phyloP scores from a whole-genome alignment of 2,797 vertebrate genomes.

The Lacerta agilis region DNA sequence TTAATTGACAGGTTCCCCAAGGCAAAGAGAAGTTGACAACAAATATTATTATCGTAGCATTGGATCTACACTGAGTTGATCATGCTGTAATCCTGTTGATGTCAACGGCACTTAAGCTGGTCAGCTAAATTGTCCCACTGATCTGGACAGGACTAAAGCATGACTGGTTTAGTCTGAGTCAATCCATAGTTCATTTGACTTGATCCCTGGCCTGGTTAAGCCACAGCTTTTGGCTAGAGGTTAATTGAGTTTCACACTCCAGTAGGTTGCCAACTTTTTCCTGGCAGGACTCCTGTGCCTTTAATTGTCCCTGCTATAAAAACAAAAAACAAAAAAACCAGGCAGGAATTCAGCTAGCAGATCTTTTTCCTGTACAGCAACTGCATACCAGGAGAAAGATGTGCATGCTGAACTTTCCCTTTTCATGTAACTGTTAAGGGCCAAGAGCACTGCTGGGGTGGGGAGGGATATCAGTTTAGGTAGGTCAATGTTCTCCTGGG shows the following conservation, averaged over 20 bases:
- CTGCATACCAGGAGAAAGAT: not conserved
- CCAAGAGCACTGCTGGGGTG: not conserved
- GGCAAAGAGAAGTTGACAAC: slow-evolving; percentile 65
- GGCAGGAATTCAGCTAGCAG: not conserved
- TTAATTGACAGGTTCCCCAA: slow-evolving; percentile 67
- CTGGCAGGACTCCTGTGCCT: not conserved
- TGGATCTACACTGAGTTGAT: slow-evolving; percentile 15
- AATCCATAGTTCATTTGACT: not conserved
- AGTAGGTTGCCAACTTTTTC: not conserved
- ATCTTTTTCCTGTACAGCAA: not conserved
- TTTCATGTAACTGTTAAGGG: not conserved
- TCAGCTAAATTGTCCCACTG: not conserved
- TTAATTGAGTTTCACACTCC: not conserved
- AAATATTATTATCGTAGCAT: slow-evolving; percentile 44
- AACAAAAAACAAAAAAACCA: not conserved
- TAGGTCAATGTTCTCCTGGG: too few relatives aligned
- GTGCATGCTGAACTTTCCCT: not conserved
- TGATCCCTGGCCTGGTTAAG: not conserved
- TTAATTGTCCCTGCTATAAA: not conserved
- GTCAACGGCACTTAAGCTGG: not conserved
- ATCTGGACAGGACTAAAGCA: not conserved
- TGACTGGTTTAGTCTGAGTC: not conserved
- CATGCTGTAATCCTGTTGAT: not conserved
- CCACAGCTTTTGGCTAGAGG: not conserved
- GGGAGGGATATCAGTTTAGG: too few relatives aligned